Evolutionary conservation across 2,113 vertebrate genomes (phyloP).

Genomic region (Lycaon pictus): DNA sequence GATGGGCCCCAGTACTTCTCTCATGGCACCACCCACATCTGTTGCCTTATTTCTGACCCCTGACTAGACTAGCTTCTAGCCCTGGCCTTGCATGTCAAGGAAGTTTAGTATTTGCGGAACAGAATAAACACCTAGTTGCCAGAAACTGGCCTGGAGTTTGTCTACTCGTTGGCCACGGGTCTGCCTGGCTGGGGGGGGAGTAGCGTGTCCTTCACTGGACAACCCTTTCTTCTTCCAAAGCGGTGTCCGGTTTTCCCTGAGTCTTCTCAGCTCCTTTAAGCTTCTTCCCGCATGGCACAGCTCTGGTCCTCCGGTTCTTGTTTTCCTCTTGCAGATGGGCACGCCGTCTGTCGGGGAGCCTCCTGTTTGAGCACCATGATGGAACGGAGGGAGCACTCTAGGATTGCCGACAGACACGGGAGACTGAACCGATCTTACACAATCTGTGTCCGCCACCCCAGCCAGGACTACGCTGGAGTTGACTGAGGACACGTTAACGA

Average conservation of each 20-base stretch:
- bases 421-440: no score
- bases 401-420: neutral
- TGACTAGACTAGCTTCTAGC: neutral
- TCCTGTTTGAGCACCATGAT: neutral
- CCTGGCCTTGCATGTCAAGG: neutral
- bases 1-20: neutral
- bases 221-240: neutral
- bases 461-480: neutral
- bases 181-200: neutral
- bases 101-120: neutral
- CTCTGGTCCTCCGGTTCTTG: neutral
- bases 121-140: neutral
- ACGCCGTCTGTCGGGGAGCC: neutral
- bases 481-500: neutral
- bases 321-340: neutral
- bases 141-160: neutral
- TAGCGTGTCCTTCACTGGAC: neutral
- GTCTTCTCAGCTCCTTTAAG: neutral
- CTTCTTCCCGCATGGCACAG: neutral
- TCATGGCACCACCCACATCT: no score
- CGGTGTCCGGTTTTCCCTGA: neutral
- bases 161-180: neutral
- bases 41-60: neutral
- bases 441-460: neutral
- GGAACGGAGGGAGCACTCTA: neutral